These are phyloP conservation scores for Anniella stebbinsi DNA, from an alignment of 2,797 vertebrate species.

Conservation along the genomic window DNA sequence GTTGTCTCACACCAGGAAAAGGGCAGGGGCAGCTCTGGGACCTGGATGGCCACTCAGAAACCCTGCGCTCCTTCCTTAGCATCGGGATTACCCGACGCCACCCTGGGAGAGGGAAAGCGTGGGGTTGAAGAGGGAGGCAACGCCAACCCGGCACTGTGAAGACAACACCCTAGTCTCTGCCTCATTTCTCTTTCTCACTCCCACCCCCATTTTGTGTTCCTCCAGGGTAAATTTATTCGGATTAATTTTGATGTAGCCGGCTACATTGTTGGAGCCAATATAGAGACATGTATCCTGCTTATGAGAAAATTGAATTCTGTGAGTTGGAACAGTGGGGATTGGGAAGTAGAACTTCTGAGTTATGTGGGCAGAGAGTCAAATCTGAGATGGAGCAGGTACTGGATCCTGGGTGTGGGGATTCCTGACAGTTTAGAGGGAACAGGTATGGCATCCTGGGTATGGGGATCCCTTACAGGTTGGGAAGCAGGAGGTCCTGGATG, in stretches of 20 bases:
- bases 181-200: background rate
- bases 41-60: too few species aligned
- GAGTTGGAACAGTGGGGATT: background rate
- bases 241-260: slow-evolving; percentile 94
- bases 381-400: background rate
- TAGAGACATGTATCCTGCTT: slow-evolving; percentile 93
- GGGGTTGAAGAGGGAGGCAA: too few species aligned
- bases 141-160: too few species aligned
- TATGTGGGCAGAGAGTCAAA: background rate
- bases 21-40: too few species aligned
- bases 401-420: background rate
- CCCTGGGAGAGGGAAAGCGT: too few species aligned
- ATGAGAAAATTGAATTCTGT: background rate
- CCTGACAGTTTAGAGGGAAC: too few species aligned
- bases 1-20: too few species aligned
- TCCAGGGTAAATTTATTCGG: slow-evolving; percentile 93
- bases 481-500: too few species aligned
- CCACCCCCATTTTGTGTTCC: background rate
- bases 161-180: too few species aligned
- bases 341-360: background rate
- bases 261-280: slow-evolving; percentile 95
- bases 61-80: too few species aligned
- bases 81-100: too few species aligned
- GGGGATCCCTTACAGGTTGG: background rate
- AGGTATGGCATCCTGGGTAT: background rate